Conservation (phyloP, 1,140 invertebrate species). For the Aricia agestis region DNA sequence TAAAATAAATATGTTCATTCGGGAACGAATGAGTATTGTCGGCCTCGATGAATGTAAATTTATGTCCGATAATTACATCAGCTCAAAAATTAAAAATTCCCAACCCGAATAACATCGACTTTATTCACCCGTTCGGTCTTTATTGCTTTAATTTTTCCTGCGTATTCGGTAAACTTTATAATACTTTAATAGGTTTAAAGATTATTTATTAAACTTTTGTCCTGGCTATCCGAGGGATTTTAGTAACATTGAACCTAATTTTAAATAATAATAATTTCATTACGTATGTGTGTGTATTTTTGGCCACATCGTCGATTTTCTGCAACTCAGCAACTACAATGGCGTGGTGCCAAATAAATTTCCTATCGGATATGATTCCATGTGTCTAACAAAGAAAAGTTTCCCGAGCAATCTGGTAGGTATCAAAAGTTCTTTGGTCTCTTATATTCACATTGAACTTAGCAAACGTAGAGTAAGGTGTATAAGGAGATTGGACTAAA, state of each 20-base stretch:
- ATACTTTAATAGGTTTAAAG: neutral
- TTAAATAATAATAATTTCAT: no score
- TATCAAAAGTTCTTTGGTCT: neutral
- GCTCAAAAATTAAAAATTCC: slow-evolving; percentile 1
- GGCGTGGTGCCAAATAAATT: neutral
- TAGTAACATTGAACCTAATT: no score
- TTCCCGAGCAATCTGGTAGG: neutral
- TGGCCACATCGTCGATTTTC: neutral
- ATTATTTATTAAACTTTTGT: neutral
- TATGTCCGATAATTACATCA: slow-evolving; percentile 1
- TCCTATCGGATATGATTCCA: slow-evolving; percentile 2
- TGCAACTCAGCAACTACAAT: neutral
- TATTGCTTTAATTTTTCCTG: neutral
- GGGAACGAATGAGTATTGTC: neutral
- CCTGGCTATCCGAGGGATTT: neutral
- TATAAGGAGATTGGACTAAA: no score
- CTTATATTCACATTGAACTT: no score
- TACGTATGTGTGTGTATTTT: no score
- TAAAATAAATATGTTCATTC: neutral
- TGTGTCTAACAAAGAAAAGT: neutral
- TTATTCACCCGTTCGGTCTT: neutral
- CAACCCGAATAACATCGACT: neutral
- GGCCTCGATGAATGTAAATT: neutral
- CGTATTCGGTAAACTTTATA: neutral
- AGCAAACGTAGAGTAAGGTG: no score